Evolutionary conservation across 2,797 vertebrate genomes (phyloP).

Genomic region (Urosaurus nigricauda): DNA sequence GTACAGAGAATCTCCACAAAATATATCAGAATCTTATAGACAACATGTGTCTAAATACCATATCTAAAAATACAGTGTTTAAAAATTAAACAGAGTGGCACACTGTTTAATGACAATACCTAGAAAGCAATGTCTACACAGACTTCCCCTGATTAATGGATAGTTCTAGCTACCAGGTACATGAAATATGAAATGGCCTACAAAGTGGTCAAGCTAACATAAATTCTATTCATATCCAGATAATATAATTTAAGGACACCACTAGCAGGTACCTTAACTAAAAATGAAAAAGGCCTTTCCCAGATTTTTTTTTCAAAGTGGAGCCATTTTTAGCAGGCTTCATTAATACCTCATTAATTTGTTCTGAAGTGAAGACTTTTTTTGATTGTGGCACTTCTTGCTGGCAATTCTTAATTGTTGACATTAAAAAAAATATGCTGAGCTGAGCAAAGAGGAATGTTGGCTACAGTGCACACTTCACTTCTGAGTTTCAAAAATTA

Average conservation of each 20-base stretch:
- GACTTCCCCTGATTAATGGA: not conserved
- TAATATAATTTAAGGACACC: not conserved
- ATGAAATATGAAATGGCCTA: not conserved
- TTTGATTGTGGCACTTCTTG: conserved; percentile 68
- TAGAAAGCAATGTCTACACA: not conserved
- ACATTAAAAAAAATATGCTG: conserved; percentile 75
- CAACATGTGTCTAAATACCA: not conserved
- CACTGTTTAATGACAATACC: too few species aligned
- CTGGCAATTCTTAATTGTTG: conserved; percentile 72
- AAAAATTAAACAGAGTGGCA: not conserved
- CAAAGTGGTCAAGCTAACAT: not conserved
- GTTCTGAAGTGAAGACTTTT: conserved; percentile 56
- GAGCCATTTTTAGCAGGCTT: conserved; percentile 56
- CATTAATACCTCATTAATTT: conserved; percentile 72
- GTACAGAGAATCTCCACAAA: not conserved
- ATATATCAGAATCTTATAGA: not conserved
- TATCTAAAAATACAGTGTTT: too few species aligned
- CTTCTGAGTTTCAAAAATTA: conserved; percentile 59
- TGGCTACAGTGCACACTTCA: conserved; percentile 50
- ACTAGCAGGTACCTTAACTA: conserved; percentile 45
- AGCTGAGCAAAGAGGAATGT: conserved; percentile 60
- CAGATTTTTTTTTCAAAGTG: not conserved
- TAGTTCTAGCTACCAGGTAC: not conserved
- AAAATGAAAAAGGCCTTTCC: not conserved
- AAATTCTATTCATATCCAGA: not conserved